Evolutionary conservation across 2,888 invertebrate genomes (phyloP), one percentile per base, ranked within the genome.

Genomic region (Hofmannophila pseudospretella): DNA sequence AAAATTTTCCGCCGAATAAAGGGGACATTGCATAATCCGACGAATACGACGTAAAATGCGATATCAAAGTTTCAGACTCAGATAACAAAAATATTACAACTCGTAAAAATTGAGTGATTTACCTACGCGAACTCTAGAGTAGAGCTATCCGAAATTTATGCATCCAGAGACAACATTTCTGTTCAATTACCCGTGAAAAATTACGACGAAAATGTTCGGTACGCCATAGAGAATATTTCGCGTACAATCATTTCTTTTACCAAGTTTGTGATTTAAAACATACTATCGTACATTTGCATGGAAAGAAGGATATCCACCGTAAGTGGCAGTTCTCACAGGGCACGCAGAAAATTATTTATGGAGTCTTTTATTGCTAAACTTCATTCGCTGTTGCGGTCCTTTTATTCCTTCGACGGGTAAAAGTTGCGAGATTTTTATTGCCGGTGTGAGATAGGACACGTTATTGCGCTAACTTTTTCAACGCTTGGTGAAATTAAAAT

Each of bases 361-460:
- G 70, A 61, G 67, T 76, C 68, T 75, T 86, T 86, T 86, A 86
- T 86, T 78, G 82, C 79, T 68, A 70, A 86, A 86, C 82, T 86
- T 85, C 81, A 84, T 78, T 80, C 85, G 73, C 70, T 75, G 74
- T 79, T 80, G 86, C 68, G 84, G 86, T 82, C 67, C 79, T 77
- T 75, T 82, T 85, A 84, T 84, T 78, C 78, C 66, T 80, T 74
- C 70, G 71, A 75, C 73, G 75, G 64, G 80, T 74, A 82, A 84
- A 85, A 85, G 80, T 86, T 84, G 77, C 48, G 64, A 71, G 78
- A 67, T 76, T 85, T 35, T 85, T 85, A 85, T 85, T 76, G 65
- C 78, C 81, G 77, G 82, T 81, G 81, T 76, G 85, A 82, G 78
- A 80, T 82, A 81, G 81, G 78, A 80, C 70, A 69, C 80, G 81